These are phyloP conservation scores for Iselma pallidipennis DNA, from an alignment of 2,888 invertebrate species.

Conservation along the genomic window DNA sequence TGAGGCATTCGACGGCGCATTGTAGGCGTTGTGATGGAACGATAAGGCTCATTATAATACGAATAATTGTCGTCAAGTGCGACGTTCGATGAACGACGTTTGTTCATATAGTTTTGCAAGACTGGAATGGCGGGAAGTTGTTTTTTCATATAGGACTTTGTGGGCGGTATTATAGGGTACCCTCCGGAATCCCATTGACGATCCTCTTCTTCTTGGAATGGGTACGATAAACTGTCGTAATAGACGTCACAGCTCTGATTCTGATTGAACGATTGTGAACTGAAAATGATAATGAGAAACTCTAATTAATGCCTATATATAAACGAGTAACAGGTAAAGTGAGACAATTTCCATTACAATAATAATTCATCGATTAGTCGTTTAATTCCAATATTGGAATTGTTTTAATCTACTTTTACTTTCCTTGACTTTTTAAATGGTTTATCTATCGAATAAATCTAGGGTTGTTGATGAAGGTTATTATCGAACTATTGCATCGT, in stretches of 20 bases:
- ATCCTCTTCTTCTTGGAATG: slow-evolving; percentile 69
- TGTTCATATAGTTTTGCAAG: slow-evolving; percentile 61
- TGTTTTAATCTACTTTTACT: too few species aligned
- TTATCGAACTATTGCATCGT: too few species aligned
- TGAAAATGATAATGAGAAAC: not conserved
- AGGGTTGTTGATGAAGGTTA: too few species aligned
- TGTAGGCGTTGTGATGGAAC: slow-evolving; percentile 49
- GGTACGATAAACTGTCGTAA: slow-evolving; percentile 67
- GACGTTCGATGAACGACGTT: slow-evolving; percentile 53
- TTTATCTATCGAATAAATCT: too few species aligned
- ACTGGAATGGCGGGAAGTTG: slow-evolving; percentile 55
- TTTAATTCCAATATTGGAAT: too few species aligned
- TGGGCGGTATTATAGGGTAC: slow-evolving; percentile 48
- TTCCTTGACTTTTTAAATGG: too few species aligned
- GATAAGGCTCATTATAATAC: slow-evolving; percentile 33
- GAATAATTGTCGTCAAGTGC: slow-evolving; percentile 46
- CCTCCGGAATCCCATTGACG: slow-evolving; percentile 77
- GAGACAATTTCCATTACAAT: too few species aligned
- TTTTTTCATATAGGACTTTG: slow-evolving; percentile 45
- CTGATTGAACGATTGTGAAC: slow-evolving; percentile 34
- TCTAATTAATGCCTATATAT: too few species aligned
- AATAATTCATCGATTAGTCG: too few species aligned
- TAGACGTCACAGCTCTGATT: slow-evolving; percentile 66
- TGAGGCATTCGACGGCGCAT: slow-evolving; percentile 52
- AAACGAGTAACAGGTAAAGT: too few species aligned